A percentile compares a stretch with the other conserved stretches of the same genome.
phyloP scores from a whole-genome alignment of 2,113 vertebrate genomes.

The Chaenocephalus aceratus region DNA sequence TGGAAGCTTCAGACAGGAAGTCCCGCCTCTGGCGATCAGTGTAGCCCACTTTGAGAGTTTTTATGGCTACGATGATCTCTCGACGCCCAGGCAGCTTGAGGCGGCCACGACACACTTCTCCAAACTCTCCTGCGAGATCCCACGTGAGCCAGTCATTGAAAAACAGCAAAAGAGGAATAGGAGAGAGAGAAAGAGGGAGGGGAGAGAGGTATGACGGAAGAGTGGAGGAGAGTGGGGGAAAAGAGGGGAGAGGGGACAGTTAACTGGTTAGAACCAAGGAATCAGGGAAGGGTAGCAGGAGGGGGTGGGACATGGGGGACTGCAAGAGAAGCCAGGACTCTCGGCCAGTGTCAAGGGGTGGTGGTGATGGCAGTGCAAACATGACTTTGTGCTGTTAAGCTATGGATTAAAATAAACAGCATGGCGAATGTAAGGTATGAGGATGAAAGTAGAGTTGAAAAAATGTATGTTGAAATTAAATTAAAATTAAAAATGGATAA shows the following conservation, averaged over 20 bases:
- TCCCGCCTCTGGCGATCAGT: slow-evolving; percentile 96
- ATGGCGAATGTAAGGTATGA: slow-evolving; percentile 43
- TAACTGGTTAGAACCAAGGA: slow-evolving; percentile 86
- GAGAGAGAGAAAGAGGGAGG: slow-evolving; percentile 60
- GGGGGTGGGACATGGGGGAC: slow-evolving; percentile 50
- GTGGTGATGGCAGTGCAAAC: slow-evolving; percentile 51
- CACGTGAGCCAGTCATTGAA: slow-evolving; percentile 68
- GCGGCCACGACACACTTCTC: slow-evolving; percentile 95
- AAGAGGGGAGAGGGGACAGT: slow-evolving; percentile 83
- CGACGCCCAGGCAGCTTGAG: slow-evolving; percentile 94
- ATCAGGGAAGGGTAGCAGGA: slow-evolving; percentile 72
- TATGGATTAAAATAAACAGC: slow-evolving; percentile 43
- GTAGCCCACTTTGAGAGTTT: slow-evolving; percentile 98
- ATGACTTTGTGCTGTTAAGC: slow-evolving; percentile 53
- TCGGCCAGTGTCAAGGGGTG: slow-evolving; percentile 61
- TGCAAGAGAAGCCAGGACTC: slow-evolving; percentile 72
- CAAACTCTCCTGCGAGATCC: slow-evolving; percentile 92
- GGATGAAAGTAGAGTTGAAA: slow-evolving; percentile 19
- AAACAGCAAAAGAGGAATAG: slow-evolving; percentile 48
- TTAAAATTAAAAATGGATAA: slow-evolving; percentile 1
- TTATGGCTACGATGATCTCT: slow-evolving; percentile 98
- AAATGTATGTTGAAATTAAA: slow-evolving; percentile 20
- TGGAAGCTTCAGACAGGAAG: slow-evolving; percentile 97
- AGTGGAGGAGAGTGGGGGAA: slow-evolving; percentile 80
- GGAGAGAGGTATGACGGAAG: slow-evolving; percentile 75